These are phyloP conservation scores for Anaspis maculata DNA, from an alignment of 2,888 invertebrate species.

Conservation along the genomic window DNA sequence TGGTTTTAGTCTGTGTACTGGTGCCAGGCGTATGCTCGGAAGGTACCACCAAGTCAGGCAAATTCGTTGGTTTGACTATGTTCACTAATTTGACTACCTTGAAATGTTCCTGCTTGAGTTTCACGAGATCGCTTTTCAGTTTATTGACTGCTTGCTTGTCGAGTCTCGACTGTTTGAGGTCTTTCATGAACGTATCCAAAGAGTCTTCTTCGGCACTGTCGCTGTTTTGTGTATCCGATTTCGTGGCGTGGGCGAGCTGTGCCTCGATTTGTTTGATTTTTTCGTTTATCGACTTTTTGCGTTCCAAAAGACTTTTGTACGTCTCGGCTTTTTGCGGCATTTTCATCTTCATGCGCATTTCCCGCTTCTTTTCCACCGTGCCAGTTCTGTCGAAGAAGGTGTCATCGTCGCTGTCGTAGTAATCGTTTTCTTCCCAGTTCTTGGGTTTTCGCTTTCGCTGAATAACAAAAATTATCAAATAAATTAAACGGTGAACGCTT, in stretches of 20 bases:
- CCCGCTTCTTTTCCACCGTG: constrained; percentile 77
- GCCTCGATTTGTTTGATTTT: constrained; percentile 54
- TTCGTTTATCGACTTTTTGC: constrained; percentile 45
- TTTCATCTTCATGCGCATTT: constrained; percentile 62
- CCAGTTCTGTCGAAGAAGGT: constrained; percentile 93
- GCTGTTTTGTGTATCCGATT: not conserved
- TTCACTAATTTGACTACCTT: constrained; percentile 64
- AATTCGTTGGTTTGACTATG: constrained; percentile 60
- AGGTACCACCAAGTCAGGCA: constrained; percentile 45
- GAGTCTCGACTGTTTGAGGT: constrained; percentile 44
- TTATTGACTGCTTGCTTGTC: constrained; percentile 54
- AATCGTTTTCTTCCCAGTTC: constrained; percentile 82
- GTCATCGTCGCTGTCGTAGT: constrained; percentile 92
- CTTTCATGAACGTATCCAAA: constrained; percentile 77
- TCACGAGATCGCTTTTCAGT: constrained; percentile 60
- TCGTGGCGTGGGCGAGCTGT: constrained; percentile 40
- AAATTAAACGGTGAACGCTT: too few species aligned
- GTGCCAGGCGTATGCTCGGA: constrained; percentile 18
- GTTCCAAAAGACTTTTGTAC: constrained; percentile 57
- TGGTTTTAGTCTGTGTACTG: constrained; percentile 8
- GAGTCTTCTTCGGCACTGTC: constrained; percentile 51
- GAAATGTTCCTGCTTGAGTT: constrained; percentile 59
- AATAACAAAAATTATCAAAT: too few species aligned
- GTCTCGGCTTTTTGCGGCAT: constrained; percentile 54
- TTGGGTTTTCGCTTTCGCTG: constrained; percentile 70